Evolutionary conservation across 2,888 invertebrate genomes (phyloP).

Genomic region (Panzeria rudis): DNA sequence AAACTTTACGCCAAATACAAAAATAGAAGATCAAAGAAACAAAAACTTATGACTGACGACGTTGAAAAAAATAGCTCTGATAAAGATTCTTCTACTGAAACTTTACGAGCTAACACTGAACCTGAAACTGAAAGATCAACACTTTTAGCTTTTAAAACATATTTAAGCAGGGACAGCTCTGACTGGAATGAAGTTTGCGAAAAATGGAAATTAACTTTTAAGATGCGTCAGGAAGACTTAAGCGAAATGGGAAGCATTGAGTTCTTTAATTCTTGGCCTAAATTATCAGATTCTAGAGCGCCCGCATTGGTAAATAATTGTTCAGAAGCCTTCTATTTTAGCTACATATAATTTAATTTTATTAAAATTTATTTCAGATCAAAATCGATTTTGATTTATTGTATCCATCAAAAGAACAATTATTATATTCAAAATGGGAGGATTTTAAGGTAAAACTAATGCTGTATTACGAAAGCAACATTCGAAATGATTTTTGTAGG

Average conservation of each 20-base stretch:
- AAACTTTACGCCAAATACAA: constrained; percentile 37
- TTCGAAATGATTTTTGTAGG: constrained; percentile 57
- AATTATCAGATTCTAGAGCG: constrained; percentile 55
- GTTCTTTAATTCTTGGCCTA: constrained; percentile 58
- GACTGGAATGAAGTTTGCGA: constrained; percentile 67
- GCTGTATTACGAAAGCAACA: constrained; percentile 41
- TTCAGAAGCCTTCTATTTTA: neutral
- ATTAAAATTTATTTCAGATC: constrained; percentile 45
- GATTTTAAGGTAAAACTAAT: constrained; percentile 39
- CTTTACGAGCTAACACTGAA: constrained; percentile 12
- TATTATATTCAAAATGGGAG: constrained; percentile 50
- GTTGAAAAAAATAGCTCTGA: neutral
- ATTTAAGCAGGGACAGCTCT: constrained; percentile 38
- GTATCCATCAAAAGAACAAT: constrained; percentile 38
- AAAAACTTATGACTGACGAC: neutral
- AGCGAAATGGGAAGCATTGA: constrained; percentile 23
- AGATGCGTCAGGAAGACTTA: constrained; percentile 51
- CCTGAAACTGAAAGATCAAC: constrained; percentile 51
- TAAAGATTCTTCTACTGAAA: constrained; percentile 34
- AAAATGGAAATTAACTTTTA: constrained; percentile 64
- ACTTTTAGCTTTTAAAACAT: constrained; percentile 17
- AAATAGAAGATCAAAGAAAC: constrained; percentile 42
- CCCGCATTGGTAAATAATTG: constrained; percentile 48
- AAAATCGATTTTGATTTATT: constrained; percentile 58
- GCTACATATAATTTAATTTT: neutral